Conservation (phyloP, 2,113 vertebrate species). For the Rhea americana region DNA sequence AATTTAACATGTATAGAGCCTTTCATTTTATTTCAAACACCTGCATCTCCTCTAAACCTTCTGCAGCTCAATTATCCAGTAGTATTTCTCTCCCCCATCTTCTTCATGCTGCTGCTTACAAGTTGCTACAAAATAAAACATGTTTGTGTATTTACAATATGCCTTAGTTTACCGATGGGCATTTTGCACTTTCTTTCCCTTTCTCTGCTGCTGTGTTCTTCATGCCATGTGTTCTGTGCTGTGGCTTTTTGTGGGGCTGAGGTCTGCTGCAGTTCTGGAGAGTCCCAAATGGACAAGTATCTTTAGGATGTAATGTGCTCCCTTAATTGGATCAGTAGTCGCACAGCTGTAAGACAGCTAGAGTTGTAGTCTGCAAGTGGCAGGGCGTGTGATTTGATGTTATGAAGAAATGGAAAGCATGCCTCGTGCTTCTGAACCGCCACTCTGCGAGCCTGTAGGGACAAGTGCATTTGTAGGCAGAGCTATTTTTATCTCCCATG, state of each 20-base stretch:
- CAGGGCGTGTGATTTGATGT: not conserved
- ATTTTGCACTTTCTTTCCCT: not conserved
- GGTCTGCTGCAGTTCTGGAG: not conserved
- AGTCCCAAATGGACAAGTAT: not conserved
- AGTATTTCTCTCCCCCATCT: not conserved
- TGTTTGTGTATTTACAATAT: not conserved
- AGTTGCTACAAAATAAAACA: not conserved
- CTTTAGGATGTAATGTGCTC: conserved; percentile 26
- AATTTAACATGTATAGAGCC: not conserved
- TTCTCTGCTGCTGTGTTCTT: not conserved
- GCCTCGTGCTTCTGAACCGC: not conserved
- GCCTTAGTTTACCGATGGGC: not conserved
- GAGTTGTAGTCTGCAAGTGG: conserved; percentile 22
- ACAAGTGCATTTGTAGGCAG: not conserved
- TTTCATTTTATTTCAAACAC: conserved; percentile 41
- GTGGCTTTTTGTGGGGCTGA: not conserved
- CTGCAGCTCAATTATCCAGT: not conserved
- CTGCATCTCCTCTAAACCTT: conserved; percentile 21
- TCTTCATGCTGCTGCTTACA: not conserved
- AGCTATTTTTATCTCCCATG: not conserved
- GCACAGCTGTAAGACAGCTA: conserved; percentile 30
- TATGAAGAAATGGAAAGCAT: conserved; percentile 11
- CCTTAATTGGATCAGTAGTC: not conserved
- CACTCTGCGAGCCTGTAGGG: not conserved
- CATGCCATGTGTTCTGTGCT: not conserved